Evolutionary conservation across 2,113 vertebrate genomes (phyloP).

Genomic region (Tonatia bakeri): DNA sequence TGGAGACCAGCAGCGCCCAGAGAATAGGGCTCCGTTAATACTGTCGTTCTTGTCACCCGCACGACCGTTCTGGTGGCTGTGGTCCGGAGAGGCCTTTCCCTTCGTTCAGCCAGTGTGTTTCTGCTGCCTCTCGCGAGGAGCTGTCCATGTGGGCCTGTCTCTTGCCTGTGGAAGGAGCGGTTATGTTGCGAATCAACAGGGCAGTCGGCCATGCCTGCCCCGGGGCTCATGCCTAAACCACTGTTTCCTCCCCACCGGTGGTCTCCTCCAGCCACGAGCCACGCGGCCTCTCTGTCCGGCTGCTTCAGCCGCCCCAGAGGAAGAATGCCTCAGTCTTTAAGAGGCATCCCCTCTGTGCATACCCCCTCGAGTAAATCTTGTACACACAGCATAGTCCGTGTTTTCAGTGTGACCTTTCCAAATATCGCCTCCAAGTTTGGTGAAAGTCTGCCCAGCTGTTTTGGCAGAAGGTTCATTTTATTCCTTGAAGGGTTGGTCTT

Average conservation of each 20-base stretch:
- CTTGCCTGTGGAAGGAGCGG: neutral
- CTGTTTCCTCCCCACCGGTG: neutral
- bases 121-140: neutral
- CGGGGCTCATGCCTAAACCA: neutral
- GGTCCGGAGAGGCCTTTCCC: neutral
- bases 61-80: neutral
- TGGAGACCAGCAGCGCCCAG: neutral
- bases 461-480: slow-evolving; percentile 16
- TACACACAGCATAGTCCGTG: neutral
- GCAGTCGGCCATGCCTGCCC: neutral
- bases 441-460: slow-evolving; percentile 21
- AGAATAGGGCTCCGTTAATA: neutral
- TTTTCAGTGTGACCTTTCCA: slow-evolving; percentile 12
- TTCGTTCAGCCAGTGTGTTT: neutral
- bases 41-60: neutral
- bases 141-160: neutral
- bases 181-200: neutral
- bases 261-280: neutral
- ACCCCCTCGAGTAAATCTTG: neutral
- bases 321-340: neutral
- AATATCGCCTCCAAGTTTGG: neutral
- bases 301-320: neutral
- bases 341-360: neutral
- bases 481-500: neutral
- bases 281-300: neutral